Conservation (phyloP, 2,888 invertebrate genomes). For the Unio pictorum region DNA sequence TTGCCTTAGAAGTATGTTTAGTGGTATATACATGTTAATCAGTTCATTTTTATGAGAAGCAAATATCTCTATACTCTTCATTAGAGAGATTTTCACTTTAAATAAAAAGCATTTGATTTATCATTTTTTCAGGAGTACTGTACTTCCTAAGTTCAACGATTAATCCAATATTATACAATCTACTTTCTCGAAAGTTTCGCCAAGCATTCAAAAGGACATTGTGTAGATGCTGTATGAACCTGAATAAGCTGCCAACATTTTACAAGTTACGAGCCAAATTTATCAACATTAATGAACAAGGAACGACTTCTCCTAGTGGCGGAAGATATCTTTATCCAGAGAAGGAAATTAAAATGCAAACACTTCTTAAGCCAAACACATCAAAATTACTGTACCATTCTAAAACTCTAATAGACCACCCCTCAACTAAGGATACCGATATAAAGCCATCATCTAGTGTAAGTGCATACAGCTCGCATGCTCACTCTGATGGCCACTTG, state of each 20-base stretch:
- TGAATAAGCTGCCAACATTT: constrained; percentile 57
- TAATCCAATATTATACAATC: constrained; percentile 93
- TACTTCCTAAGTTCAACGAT: constrained; percentile 95
- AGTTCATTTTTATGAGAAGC: no score
- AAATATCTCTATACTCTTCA: no score
- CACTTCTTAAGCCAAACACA: constrained; percentile 24
- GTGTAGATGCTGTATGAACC: constrained; percentile 57
- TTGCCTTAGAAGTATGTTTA: no score
- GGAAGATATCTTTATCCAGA: constrained; percentile 24
- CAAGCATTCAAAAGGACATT: constrained; percentile 87
- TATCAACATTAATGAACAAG: constrained; percentile 33
- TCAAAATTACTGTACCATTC: constrained; percentile 4
- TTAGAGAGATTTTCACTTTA: no score
- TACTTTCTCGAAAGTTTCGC: constrained; percentile 94
- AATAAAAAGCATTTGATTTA: constrained; percentile 3
- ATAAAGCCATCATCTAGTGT: constrained; percentile 33
- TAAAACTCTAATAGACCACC: constrained; percentile 19
- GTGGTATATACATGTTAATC: no score
- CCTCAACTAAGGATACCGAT: constrained; percentile 39
- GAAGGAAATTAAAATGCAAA: constrained; percentile 32
- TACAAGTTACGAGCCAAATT: constrained; percentile 53
- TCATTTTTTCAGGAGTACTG: constrained; percentile 79
- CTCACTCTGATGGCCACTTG: constrained; percentile 50
- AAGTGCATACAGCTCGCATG: constrained; percentile 38
- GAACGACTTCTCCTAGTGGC: constrained; percentile 14